phyloP scores from a whole-genome alignment of 2,888 invertebrate species.

The Deilephila porcellus region DNA sequence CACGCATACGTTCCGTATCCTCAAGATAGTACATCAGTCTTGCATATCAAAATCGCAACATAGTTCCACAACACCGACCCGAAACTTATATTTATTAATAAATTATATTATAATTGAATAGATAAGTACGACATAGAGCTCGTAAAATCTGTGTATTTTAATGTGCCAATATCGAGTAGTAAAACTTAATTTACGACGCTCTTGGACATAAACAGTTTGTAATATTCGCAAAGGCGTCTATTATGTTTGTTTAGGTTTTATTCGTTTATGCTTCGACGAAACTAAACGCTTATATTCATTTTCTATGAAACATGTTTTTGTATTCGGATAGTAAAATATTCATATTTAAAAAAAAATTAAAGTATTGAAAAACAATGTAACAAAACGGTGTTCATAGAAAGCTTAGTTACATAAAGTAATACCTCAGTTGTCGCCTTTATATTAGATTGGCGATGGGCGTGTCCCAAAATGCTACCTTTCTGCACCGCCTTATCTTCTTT shows the following conservation, averaged over 20 bases:
- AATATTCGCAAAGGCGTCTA: constrained; percentile 21
- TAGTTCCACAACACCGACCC: too few species aligned
- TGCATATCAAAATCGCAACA: too few species aligned
- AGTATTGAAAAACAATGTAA: background rate
- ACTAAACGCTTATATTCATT: constrained; percentile 6
- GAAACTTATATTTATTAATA: too few species aligned
- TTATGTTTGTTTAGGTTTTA: constrained; percentile 19
- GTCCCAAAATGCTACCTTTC: background rate
- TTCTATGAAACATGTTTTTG: background rate
- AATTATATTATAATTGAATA: background rate
- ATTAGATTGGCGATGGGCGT: too few species aligned
- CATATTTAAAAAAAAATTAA: background rate
- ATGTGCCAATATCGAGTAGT: constrained; percentile 21
- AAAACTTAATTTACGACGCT: constrained; percentile 22
- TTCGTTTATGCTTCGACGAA: background rate
- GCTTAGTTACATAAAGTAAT: too few species aligned
- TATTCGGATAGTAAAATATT: too few species aligned
- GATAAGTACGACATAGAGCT: constrained; percentile 1
- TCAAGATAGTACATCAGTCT: too few species aligned
- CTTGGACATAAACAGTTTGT: constrained; percentile 17
- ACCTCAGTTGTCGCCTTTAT: too few species aligned
- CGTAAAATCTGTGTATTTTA: constrained; percentile 20
- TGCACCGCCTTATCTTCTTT: too few species aligned
- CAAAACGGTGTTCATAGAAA: too few species aligned
- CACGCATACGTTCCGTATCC: too few species aligned